Conservation (phyloP, 2,888 invertebrate genomes). For the Drosophila niveifrons region DNA sequence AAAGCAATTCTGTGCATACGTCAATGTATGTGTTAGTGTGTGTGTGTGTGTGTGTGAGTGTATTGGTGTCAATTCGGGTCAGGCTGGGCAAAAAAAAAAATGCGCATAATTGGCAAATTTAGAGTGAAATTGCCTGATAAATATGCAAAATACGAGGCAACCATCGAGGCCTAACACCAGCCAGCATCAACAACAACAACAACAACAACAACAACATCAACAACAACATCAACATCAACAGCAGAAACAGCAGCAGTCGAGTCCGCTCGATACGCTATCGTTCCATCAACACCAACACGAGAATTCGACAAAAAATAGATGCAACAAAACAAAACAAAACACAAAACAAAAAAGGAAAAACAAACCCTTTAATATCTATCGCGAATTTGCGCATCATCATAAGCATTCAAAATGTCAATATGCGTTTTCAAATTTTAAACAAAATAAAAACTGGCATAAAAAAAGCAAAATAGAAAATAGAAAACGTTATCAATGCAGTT, state of each 20-base stretch:
- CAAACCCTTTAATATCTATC: constrained; percentile 8
- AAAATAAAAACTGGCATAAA: neutral
- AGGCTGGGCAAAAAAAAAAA: constrained; percentile 66
- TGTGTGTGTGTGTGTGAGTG: constrained; percentile 23
- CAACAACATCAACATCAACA: neutral
- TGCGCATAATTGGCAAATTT: constrained; percentile 79
- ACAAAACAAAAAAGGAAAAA: neutral
- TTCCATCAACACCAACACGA: constrained; percentile 2
- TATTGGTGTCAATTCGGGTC: constrained; percentile 71
- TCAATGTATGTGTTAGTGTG: constrained; percentile 1
- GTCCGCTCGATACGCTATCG: neutral
- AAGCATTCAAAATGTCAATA: constrained; percentile 23
- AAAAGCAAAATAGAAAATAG: neutral
- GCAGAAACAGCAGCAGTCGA: too few relatives aligned
- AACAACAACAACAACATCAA: neutral
- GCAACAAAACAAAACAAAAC: neutral
- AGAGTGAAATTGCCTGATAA: constrained; percentile 76
- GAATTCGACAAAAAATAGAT: neutral
- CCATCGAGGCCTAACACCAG: constrained; percentile 15
- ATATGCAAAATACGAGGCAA: constrained; percentile 63
- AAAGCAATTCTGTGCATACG: constrained; percentile 41
- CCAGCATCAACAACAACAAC: neutral
- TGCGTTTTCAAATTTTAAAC: constrained; percentile 12
- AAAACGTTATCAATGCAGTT: constrained; percentile 7
- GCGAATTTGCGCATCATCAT: constrained; percentile 22